A percentile compares a stretch with the other conserved stretches of the same genome.
These are phyloP conservation scores for Arenaria interpres DNA, from an alignment of 2,113 vertebrate genomes.

Conservation along the genomic window DNA sequence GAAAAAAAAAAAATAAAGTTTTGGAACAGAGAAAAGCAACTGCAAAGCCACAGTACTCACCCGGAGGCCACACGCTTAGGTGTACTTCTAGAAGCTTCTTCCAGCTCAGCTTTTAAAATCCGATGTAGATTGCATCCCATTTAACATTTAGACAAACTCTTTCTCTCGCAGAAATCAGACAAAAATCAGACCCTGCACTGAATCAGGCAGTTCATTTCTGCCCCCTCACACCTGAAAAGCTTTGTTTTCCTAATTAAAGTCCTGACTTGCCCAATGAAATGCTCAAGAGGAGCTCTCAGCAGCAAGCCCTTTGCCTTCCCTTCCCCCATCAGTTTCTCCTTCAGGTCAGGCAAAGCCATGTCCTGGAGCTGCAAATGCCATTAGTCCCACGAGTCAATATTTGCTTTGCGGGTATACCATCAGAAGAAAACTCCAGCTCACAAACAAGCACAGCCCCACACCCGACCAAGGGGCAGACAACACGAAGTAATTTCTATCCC, in stretches of 20 bases:
- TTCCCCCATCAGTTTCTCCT: background rate
- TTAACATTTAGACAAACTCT: background rate
- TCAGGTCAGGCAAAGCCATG: background rate
- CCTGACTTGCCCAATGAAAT: background rate
- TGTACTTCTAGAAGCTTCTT: background rate
- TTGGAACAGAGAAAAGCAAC: background rate
- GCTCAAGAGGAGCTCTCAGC: background rate
- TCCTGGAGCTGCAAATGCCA: conserved; percentile 14
- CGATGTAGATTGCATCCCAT: background rate
- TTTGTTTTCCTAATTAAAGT: background rate
- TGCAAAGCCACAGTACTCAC: background rate
- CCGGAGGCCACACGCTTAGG: background rate
- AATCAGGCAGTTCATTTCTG: background rate
- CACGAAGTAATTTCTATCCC: background rate
- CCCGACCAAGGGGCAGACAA: background rate
- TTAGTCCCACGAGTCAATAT: conserved; percentile 64
- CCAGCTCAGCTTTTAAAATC: background rate
- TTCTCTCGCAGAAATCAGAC: background rate
- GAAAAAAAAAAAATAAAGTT: background rate
- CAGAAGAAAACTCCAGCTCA: conserved; percentile 5
- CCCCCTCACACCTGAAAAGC: background rate
- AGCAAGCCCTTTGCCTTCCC: background rate
- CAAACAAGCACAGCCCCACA: background rate
- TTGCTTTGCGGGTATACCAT: conserved; percentile 15
- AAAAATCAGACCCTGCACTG: background rate